These are phyloP conservation scores for Calephelis virginiensis DNA, from an alignment of 1,140 invertebrate genomes.

Conservation along the genomic window DNA sequence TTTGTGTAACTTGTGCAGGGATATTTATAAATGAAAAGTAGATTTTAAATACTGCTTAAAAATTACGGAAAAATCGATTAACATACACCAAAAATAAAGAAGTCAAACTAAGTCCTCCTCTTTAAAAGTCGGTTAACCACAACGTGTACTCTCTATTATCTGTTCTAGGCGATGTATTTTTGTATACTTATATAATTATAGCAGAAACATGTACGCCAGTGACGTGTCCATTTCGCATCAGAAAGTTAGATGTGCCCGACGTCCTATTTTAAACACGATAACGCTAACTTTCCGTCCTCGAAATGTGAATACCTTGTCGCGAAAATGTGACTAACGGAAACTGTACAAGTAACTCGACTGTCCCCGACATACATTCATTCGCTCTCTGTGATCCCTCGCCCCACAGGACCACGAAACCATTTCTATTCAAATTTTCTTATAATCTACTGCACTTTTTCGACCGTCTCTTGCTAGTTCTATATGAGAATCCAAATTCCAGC, in stretches of 20 bases:
- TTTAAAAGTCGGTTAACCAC: too few relatives aligned
- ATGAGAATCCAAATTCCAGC: constrained; percentile 3
- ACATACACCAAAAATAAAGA: too few relatives aligned
- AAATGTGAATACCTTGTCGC: constrained; percentile 77
- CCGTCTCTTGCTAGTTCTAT: neutral
- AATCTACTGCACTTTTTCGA: constrained; percentile 25
- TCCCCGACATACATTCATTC: constrained; percentile 58
- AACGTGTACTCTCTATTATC: too few relatives aligned
- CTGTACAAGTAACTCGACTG: constrained; percentile 69
- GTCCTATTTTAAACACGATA: constrained; percentile 77
- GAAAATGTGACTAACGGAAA: constrained; percentile 77
- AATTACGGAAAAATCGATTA: too few relatives aligned
- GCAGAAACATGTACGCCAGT: constrained; percentile 28
- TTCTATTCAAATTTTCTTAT: constrained; percentile 62
- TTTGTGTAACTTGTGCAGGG: too few relatives aligned
- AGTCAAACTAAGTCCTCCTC: too few relatives aligned
- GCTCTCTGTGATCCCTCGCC: constrained; percentile 30
- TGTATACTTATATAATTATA: constrained; percentile 21
- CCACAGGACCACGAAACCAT: constrained; percentile 37
- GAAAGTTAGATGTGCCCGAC: constrained; percentile 73
- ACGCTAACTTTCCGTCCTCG: constrained; percentile 74
- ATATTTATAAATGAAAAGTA: too few relatives aligned
- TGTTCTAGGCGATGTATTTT: too few relatives aligned
- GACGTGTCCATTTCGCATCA: constrained; percentile 71
- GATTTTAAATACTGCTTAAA: too few relatives aligned